Conservation (phyloP, 2,888 invertebrate species). For the Harpagoxenus sublaevis region DNA sequence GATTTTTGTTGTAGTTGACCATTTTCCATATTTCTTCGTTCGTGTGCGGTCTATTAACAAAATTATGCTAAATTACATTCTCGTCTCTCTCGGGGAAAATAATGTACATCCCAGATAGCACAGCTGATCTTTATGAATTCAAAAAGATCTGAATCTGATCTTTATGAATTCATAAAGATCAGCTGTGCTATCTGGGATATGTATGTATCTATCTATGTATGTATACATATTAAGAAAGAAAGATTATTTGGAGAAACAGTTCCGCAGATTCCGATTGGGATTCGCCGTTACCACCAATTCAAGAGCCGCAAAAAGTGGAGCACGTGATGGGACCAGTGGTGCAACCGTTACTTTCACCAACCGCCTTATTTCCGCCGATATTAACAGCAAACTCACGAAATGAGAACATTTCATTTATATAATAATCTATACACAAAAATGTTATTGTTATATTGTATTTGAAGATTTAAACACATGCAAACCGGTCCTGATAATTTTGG, state of each 20-base stretch:
- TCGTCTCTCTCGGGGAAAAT: background rate
- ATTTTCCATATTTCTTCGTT: background rate
- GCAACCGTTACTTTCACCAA: slow-evolving; percentile 79
- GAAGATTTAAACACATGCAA: background rate
- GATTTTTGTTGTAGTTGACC: background rate
- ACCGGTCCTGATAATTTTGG: too few relatives aligned
- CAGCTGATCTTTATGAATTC: too few relatives aligned
- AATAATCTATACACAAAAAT: background rate
- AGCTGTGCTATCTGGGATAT: too few relatives aligned
- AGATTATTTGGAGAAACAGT: slow-evolving; percentile 66
- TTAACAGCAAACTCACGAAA: slow-evolving; percentile 63
- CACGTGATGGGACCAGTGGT: slow-evolving; percentile 81
- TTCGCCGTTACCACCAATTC: slow-evolving; percentile 82
- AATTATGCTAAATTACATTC: background rate
- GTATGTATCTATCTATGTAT: background rate
- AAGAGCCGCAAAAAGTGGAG: slow-evolving; percentile 80
- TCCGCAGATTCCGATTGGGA: slow-evolving; percentile 83
- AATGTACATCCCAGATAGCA: too few relatives aligned
- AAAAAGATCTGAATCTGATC: too few relatives aligned
- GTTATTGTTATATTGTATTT: background rate
- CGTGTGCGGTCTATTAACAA: background rate
- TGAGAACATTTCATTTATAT: slow-evolving; percentile 33
- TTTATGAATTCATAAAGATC: too few relatives aligned
- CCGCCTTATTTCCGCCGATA: slow-evolving; percentile 82
- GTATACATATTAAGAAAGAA: slow-evolving; percentile 17